A percentile compares a stretch with the other conserved stretches of the same genome.
These are phyloP conservation scores for Euclidia mi DNA, from an alignment of 2,888 invertebrate species.

Conservation along the genomic window DNA sequence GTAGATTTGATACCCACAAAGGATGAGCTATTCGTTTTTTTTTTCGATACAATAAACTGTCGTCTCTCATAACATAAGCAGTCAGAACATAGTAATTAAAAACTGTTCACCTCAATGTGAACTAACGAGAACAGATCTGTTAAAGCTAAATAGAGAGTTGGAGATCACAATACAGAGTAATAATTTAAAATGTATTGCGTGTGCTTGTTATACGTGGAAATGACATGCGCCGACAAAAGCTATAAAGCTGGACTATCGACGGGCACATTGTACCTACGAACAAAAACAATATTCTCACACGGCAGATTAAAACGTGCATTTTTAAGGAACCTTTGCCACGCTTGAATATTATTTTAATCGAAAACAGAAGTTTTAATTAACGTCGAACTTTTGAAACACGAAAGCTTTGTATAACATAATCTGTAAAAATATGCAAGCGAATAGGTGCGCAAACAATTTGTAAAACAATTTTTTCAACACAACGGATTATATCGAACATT, in stretches of 20 bases:
- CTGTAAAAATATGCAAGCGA: slow-evolving; percentile 12
- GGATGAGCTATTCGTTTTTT: too few relatives aligned
- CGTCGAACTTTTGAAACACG: slow-evolving; percentile 12
- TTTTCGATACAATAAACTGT: too few relatives aligned
- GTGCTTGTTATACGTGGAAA: slow-evolving; percentile 23
- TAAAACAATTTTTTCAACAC: slow-evolving; percentile 50
- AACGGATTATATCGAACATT: slow-evolving; percentile 61
- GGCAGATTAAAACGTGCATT: slow-evolving; percentile 55
- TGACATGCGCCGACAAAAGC: slow-evolving; percentile 26
- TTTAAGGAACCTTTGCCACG: slow-evolving; percentile 47
- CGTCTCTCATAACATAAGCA: too few relatives aligned
- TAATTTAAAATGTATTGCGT: slow-evolving; percentile 16
- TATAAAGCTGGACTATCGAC: slow-evolving; percentile 22
- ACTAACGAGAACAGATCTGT: too few relatives aligned
- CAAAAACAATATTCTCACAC: slow-evolving; percentile 42
- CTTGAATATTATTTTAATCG: slow-evolving; percentile 46
- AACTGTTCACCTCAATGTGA: too few relatives aligned
- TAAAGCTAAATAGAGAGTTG: slow-evolving; percentile 10
- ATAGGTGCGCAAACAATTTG: slow-evolving; percentile 41
- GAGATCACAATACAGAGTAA: slow-evolving; percentile 14
- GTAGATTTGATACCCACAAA: too few relatives aligned
- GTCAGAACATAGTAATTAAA: too few relatives aligned
- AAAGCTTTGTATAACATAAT: slow-evolving; percentile 40
- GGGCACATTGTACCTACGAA: slow-evolving; percentile 25
- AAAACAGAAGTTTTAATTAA: slow-evolving; percentile 53